phyloP scores from a whole-genome alignment of 2,113 vertebrate species.

The Erythrocercus mccallii region DNA sequence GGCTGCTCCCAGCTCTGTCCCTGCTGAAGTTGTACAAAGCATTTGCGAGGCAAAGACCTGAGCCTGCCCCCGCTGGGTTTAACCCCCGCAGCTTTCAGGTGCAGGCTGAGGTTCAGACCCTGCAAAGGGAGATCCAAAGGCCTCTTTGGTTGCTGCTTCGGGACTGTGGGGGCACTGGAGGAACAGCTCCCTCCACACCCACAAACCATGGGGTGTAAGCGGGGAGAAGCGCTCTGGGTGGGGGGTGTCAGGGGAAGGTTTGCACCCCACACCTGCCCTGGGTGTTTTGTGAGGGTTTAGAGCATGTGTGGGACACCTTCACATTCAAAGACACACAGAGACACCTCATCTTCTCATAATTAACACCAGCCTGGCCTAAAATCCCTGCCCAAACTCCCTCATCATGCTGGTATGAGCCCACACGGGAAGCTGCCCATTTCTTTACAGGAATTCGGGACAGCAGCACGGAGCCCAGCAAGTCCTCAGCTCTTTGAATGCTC shows the following conservation, averaged over 20 bases:
- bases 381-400: not conserved
- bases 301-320: not conserved
- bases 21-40: not conserved
- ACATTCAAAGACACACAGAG: rapidly evolving
- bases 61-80: not conserved
- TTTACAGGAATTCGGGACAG: not conserved
- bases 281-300: rapidly evolving
- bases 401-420: not conserved
- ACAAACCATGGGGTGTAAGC: rapidly evolving
- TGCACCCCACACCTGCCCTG: not conserved
- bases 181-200: not conserved
- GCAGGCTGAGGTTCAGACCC: not conserved
- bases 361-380: not conserved
- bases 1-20: not conserved
- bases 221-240: rapidly evolving
- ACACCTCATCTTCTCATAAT: rapidly evolving
- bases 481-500: not conserved
- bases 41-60: not conserved
- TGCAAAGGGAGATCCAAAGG: not conserved
- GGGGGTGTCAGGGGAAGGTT: not conserved
- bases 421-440: not conserved
- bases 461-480: not conserved
- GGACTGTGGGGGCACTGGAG: not conserved
- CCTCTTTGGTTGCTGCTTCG: not conserved
- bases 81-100: not conserved